A percentile compares a stretch with the other conserved stretches of the same genome.
Conservation (phyloP, 2,888 invertebrate species). For the Stratiomys singularior region DNA sequence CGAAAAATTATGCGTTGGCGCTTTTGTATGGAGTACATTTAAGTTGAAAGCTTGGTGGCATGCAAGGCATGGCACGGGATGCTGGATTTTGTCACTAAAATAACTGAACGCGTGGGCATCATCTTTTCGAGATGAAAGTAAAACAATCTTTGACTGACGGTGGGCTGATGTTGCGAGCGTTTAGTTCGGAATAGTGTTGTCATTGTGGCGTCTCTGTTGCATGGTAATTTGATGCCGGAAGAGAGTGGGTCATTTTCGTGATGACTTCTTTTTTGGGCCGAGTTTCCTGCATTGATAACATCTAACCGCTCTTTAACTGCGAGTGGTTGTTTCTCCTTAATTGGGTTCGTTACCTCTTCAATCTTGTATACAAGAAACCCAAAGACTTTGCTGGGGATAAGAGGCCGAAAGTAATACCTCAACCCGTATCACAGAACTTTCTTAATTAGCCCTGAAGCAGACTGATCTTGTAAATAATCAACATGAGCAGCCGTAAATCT, state of each 20-base stretch:
- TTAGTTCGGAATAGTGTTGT: constrained; percentile 1
- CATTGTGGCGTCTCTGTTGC: background rate
- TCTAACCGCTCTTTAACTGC: background rate
- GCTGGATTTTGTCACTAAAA: constrained; percentile 36
- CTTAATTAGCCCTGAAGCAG: background rate
- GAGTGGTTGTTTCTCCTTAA: background rate
- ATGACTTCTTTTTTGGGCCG: background rate
- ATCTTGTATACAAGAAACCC: background rate
- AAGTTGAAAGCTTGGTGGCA: background rate
- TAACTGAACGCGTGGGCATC: constrained; percentile 39
- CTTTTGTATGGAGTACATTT: background rate
- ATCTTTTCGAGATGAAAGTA: constrained; percentile 27
- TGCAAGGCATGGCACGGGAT: constrained; percentile 16
- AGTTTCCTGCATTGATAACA: background rate
- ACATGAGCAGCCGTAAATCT: background rate
- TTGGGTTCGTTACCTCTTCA: background rate
- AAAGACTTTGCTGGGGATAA: too few relatives aligned
- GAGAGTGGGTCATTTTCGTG: constrained; percentile 3
- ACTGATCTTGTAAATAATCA: background rate
- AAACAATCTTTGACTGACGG: constrained; percentile 1
- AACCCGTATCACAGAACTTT: background rate
- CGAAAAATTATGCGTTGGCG: constrained; percentile 20
- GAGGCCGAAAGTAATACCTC: background rate
- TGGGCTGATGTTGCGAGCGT: background rate
- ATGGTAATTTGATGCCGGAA: background rate